phyloP scores from a whole-genome alignment of 1,140 invertebrate species.

The Orchestia grillus region DNA sequence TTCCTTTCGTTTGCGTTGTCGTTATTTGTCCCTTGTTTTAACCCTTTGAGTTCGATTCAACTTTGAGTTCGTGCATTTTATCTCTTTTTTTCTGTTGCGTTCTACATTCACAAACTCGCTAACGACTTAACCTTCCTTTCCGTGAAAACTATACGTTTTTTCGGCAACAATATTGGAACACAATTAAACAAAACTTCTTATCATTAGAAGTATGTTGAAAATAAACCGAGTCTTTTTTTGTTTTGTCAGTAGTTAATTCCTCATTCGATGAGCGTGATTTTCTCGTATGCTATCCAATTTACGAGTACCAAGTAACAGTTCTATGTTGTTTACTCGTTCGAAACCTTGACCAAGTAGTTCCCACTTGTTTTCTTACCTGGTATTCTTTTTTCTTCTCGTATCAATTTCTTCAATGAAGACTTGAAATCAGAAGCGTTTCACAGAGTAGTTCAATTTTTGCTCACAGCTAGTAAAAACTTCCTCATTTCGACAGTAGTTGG shows the following conservation, averaged over 20 bases:
- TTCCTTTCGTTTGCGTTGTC: background rate
- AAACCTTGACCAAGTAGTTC: background rate
- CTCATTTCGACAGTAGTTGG: background rate
- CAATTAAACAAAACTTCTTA: background rate
- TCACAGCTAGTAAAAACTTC: background rate
- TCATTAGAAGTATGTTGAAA: background rate
- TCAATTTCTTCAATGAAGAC: background rate
- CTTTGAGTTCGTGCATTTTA: background rate
- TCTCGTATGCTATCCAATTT: background rate
- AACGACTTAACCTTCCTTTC: background rate
- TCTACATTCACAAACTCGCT: background rate
- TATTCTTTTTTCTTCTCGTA: background rate
- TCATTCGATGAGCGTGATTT: background rate
- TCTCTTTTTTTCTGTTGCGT: background rate
- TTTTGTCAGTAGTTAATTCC: background rate
- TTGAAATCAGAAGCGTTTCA: background rate
- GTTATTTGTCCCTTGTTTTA: background rate
- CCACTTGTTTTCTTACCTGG: background rate
- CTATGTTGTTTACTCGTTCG: background rate
- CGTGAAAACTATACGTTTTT: background rate
- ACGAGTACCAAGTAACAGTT: background rate
- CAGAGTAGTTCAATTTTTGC: background rate
- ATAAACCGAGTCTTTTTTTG: background rate
- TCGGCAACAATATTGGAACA: background rate
- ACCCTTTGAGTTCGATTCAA: background rate